Evolutionary conservation across 2,888 invertebrate species (phyloP), one percentile per base, ranked within the genome.

Genomic region (Melanophora roralis): DNA sequence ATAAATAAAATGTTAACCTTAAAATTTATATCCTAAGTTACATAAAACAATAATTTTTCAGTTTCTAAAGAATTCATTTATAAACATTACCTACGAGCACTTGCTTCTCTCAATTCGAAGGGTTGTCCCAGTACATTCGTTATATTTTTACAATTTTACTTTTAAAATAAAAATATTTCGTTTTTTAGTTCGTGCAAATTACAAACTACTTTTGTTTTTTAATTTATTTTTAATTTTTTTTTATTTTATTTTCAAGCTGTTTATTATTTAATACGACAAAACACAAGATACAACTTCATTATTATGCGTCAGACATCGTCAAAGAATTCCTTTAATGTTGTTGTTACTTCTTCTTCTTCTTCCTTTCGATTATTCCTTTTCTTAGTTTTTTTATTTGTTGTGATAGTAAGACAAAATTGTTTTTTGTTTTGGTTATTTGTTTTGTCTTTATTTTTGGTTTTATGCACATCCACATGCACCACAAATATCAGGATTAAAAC

Each of bases 241-340:
- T 64, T 32, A 2, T 53, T 45, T 55, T 19, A 49, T 40, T 65
- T 65, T 57, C 21, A 34, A 43, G 49, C 23, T 51, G 12, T 67
- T 67, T 68, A 74, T 68, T 78, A 74, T 74, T 74, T 69, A 69
- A 49, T 57, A 34, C 40, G 23, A 57, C 16, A 34, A 14, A 34
- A 7, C 49, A 59, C 32, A 34, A 73, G 55, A 51, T 76, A 76
- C 67, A 80, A 80, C 80, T 80, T 80, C 80, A 80, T 80, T 80
- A 76, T 68, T 80, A 80, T 80, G 76, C 80, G 80, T 69, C 80
- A 80, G 76, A 73, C 80, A 67, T 73, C 76, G 76, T 53, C 76
- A 65, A 76, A 40, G 16, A 80, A 76, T 75, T 79, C 57, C 67
- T 65, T 67, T 59, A 65, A 45, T 16, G 40, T 74, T 80, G 53